Evolutionary conservation across 2,888 invertebrate genomes (phyloP).

Genomic region (Autographa pulchrina): DNA sequence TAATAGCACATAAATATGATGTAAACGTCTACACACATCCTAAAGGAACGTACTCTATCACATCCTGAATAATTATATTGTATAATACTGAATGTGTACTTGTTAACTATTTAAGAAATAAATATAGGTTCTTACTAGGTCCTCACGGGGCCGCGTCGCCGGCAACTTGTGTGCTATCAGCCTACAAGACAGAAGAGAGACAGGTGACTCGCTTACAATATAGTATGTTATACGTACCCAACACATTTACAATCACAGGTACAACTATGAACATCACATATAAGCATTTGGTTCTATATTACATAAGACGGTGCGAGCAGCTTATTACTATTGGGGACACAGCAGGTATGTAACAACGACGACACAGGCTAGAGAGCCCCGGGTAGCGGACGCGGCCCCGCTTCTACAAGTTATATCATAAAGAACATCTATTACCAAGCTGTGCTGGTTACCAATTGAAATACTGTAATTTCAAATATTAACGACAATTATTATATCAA

Average conservation of each 20-base stretch:
- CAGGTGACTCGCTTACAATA: conserved; percentile 12
- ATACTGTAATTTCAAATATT: conserved; percentile 32
- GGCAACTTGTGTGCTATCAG: conserved; percentile 10
- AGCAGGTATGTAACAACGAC: conserved; percentile 7
- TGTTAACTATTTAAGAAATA: conserved; percentile 43
- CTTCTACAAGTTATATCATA: conserved; percentile 20
- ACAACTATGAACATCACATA: conserved; percentile 37
- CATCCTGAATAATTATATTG: conserved; percentile 42
- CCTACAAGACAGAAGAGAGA: conserved; percentile 9
- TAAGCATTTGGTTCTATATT: conserved; percentile 38
- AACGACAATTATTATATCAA: conserved; percentile 40
- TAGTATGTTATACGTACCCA: conserved; percentile 23
- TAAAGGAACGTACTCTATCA: conserved; percentile 58
- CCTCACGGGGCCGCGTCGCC: conserved; percentile 25
- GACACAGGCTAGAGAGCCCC: background rate
- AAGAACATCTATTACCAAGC: conserved; percentile 30
- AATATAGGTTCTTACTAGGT: conserved; percentile 11
- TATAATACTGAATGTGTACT: conserved; percentile 56
- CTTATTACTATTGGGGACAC: conserved; percentile 28
- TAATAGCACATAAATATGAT: conserved; percentile 36
- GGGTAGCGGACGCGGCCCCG: conserved; percentile 30
- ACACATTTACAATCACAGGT: conserved; percentile 25
- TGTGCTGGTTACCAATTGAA: conserved; percentile 31
- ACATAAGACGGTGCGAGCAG: conserved; percentile 27
- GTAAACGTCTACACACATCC: conserved; percentile 39